These are phyloP conservation scores for Jordanella pulchra DNA, from an alignment of 2,797 vertebrate genomes.

Conservation along the genomic window DNA sequence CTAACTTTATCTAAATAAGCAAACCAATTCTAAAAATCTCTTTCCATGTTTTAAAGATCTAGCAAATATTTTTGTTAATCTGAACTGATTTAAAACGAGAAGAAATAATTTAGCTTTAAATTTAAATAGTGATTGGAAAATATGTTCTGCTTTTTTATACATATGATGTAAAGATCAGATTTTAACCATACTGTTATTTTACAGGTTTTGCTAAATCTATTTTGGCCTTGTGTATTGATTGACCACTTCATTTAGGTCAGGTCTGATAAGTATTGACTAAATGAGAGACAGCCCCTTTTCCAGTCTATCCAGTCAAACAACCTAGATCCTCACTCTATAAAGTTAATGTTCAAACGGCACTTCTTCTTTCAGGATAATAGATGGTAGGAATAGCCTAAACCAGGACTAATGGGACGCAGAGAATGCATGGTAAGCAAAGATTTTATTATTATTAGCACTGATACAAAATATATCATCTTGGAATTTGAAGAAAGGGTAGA, in stretches of 20 bases:
- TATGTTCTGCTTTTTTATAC: too few relatives aligned
- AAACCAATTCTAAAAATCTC: background rate
- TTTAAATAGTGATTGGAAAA: background rate
- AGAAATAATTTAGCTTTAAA: background rate
- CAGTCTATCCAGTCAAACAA: constrained; percentile 4
- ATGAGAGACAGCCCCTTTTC: constrained; percentile 29
- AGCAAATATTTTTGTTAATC: background rate
- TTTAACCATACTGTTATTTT: background rate
- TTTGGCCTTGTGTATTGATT: constrained; percentile 60
- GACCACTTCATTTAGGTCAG: constrained; percentile 69
- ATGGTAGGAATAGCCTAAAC: constrained; percentile 3
- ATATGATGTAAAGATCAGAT: background rate
- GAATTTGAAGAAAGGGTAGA: background rate
- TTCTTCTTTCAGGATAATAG: constrained; percentile 11
- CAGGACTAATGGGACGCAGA: constrained; percentile 19
- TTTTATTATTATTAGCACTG: background rate
- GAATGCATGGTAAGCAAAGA: constrained; percentile 55
- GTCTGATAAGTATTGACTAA: constrained; percentile 53
- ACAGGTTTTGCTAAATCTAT: background rate
- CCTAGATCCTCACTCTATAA: constrained; percentile 11
- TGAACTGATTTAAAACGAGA: background rate
- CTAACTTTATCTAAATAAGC: background rate
- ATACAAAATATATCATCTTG: background rate
- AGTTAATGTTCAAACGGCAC: constrained; percentile 37
- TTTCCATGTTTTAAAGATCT: background rate